A percentile compares a stretch with the other conserved stretches of the same genome.
Evolutionary conservation across 1,140 invertebrate genomes (phyloP).

Genomic region (Drosophila seguyi): DNA sequence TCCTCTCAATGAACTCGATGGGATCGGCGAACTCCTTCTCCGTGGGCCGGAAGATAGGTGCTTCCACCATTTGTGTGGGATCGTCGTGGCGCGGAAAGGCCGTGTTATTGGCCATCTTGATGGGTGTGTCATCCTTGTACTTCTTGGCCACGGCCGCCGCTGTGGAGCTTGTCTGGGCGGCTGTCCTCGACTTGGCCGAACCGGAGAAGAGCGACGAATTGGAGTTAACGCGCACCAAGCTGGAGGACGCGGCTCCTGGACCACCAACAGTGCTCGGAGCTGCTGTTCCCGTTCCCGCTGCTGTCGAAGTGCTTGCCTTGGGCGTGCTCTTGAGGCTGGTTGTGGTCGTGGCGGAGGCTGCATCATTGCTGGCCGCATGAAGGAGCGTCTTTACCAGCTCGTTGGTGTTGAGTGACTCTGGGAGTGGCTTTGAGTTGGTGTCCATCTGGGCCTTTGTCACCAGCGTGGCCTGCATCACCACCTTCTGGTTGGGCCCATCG

Average conservation of each 20-base stretch:
- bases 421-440: constrained; percentile 84
- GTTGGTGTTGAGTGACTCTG: constrained; percentile 72
- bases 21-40: constrained; percentile 96
- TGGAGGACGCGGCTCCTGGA: constrained; percentile 1
- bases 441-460: constrained; percentile 88
- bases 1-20: constrained; percentile 94
- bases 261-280: neutral
- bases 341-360: constrained; percentile 45
- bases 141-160: constrained; percentile 65
- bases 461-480: constrained; percentile 89
- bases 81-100: constrained; percentile 86
- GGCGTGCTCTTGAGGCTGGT: constrained; percentile 86
- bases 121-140: constrained; percentile 82
- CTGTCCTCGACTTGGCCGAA: constrained; percentile 75
- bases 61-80: constrained; percentile 90
- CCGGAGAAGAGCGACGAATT: constrained; percentile 79
- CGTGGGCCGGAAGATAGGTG: constrained; percentile 92
- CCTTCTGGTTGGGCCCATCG: constrained; percentile 88
- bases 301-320: constrained; percentile 81
- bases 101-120: constrained; percentile 86
- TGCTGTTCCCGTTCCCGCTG: constrained; percentile 32
- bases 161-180: constrained; percentile 43
- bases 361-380: constrained; percentile 63
- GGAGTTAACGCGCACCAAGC: constrained; percentile 75
- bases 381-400: constrained; percentile 80